Evolutionary conservation across 2,888 invertebrate species (phyloP), one percentile per base, ranked within the genome.

Genomic region (Amphipyra berbera): DNA sequence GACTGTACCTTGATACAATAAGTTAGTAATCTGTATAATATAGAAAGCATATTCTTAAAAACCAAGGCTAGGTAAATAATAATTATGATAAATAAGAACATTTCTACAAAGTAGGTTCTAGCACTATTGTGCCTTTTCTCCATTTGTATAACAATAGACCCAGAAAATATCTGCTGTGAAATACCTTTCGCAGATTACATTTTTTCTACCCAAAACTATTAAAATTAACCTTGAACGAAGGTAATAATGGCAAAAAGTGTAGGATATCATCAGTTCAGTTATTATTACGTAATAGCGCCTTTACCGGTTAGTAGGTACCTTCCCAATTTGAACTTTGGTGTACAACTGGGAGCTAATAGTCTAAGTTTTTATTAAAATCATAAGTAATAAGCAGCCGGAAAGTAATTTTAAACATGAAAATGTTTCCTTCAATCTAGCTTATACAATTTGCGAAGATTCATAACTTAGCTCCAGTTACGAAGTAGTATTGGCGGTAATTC

Each of bases 321-420:
- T 21, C 9, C 15, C 7, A 8, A 53, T 45, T 48, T 30, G 6
- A 30, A 15, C 27, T 21, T 47, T 6, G 21, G n/a, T 8, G 12
- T 0, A 27, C 21, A 44, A n/a, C 6, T 44, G 12, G n/a, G 30
- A 45, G 27, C 8, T 45, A 56, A 52, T 52, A 27, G 9, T 50
- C 14, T n/a, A 45, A 52, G 64, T 52, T 65, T 65, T 49, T 54
- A 45, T 14, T 46, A 44, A 47, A 67, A 46, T 53, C 9, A 10
- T 15, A n/a, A 47, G 33, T 40, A n/a, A 48, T 40, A 12, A 15
- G 54, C 45, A 33, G 12, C 15, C 47, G 8, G 12, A 41, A 46
- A 67, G 41, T 7, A 10, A 47, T 33, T 8, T 37, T 40, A 37
- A n/a, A 1, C 21, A 33, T 33, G 33, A 44, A 44, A 48, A 38